Conservation (phyloP, 2,113 vertebrate genomes). For the Aldabrachelys gigantea region DNA sequence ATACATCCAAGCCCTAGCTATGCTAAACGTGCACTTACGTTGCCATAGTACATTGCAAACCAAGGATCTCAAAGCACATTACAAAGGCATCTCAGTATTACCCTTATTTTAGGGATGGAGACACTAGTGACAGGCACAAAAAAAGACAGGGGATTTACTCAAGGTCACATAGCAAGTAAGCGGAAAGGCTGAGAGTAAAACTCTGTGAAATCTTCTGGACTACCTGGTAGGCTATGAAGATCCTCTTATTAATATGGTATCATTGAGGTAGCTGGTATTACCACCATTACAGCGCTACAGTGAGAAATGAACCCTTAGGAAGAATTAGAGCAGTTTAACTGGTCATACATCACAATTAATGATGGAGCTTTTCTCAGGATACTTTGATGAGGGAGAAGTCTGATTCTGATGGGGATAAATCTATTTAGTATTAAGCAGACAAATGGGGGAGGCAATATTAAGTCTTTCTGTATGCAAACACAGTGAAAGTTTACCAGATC, state of each 20-base stretch:
- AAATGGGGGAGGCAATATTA: neutral
- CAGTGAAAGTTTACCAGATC: conserved; percentile 31
- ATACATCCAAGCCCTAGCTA: neutral
- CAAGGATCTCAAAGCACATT: conserved; percentile 3
- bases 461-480: conserved; percentile 45
- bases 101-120: neutral
- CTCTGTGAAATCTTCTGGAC: neutral
- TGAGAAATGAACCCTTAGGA: conserved; percentile 20
- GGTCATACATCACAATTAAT: neutral
- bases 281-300: neutral
- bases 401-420: neutral
- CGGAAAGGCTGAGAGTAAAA: neutral
- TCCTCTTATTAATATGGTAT: neutral
- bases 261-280: neutral
- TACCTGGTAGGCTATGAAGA: neutral
- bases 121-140: neutral
- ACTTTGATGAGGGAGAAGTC: neutral
- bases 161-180: neutral
- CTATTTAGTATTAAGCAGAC: neutral
- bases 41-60: neutral
- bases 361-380: neutral
- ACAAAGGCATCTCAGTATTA: conserved; percentile 1
- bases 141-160: neutral
- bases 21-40: neutral
- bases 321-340: neutral